Percentiles rank a stretch among this genome's conserved stretches.
These are phyloP conservation scores for Callitettix versicolor DNA, from an alignment of 1,140 invertebrate species.

Conservation along the genomic window DNA sequence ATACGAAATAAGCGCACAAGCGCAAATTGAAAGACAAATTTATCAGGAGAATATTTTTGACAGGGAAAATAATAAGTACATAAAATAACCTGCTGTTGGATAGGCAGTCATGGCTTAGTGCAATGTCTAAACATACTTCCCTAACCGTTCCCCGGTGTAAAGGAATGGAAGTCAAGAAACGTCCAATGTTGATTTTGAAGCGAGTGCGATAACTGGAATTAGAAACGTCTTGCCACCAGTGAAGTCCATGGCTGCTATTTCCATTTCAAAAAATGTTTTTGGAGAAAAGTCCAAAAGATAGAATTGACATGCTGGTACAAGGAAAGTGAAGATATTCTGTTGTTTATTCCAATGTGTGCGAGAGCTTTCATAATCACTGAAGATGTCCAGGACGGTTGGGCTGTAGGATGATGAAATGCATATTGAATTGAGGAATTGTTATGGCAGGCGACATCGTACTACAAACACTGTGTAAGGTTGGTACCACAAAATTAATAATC, in stretches of 20 bases:
- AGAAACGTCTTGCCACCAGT: neutral
- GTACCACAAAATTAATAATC: neutral
- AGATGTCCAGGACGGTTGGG: constrained; percentile 10
- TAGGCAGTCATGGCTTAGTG: too few species aligned
- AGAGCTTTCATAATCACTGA: constrained; percentile 9
- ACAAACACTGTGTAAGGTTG: constrained; percentile 3
- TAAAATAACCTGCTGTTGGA: too few species aligned
- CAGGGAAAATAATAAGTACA: too few species aligned
- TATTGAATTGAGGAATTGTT: neutral
- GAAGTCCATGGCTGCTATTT: constrained; percentile 6
- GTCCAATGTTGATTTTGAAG: neutral
- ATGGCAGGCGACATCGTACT: neutral
- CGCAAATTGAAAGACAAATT: too few species aligned
- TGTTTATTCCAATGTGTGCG: constrained; percentile 12
- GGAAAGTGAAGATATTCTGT: constrained; percentile 2
- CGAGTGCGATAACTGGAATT: neutral
- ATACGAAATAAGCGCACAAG: too few species aligned
- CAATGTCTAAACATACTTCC: too few species aligned
- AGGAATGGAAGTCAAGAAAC: neutral
- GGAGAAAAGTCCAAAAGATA: constrained; percentile 13
- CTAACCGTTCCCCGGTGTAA: too few species aligned
- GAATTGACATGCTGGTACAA: constrained; percentile 1
- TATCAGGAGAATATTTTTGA: too few species aligned
- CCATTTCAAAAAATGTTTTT: constrained; percentile 6
- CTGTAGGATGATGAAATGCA: neutral